Conservation (phyloP, 2,113 vertebrate genomes). For the Sylvietta virens region DNA sequence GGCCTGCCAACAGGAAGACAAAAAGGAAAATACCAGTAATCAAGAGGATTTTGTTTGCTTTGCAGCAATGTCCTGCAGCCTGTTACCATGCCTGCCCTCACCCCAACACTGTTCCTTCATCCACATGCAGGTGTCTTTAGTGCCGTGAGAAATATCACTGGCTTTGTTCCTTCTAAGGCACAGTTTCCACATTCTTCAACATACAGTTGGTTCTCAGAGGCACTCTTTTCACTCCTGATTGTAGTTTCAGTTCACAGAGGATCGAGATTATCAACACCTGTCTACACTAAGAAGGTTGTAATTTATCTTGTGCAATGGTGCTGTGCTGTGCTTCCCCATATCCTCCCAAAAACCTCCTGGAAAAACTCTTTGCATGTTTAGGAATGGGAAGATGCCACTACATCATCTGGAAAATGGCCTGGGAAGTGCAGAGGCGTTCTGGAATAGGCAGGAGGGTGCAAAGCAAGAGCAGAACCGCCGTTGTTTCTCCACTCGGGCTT, state of each 20-base stretch:
- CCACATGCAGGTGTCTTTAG: background rate
- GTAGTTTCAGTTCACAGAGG: background rate
- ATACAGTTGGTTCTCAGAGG: background rate
- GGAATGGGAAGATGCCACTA: background rate
- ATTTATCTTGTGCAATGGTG: rapidly evolving
- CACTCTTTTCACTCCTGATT: background rate
- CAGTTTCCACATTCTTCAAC: background rate
- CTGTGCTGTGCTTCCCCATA: rapidly evolving
- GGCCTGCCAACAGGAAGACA: constrained; percentile 38
- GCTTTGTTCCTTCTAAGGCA: background rate
- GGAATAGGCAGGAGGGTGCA: background rate
- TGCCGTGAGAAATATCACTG: background rate
- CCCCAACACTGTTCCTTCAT: background rate
- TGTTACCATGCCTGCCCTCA: background rate
- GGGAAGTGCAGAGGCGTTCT: background rate
- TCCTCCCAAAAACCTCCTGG: background rate
- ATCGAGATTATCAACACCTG: background rate
- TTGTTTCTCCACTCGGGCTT: background rate
- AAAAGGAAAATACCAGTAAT: background rate
- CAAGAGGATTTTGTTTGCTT: background rate
- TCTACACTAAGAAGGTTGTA: background rate
- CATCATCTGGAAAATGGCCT: background rate
- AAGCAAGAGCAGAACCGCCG: rapidly evolving
- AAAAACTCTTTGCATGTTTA: background rate
- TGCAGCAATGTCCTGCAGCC: background rate